These are phyloP conservation scores for Dendrolimus houi DNA, from an alignment of 2,888 invertebrate species.

Conservation along the genomic window DNA sequence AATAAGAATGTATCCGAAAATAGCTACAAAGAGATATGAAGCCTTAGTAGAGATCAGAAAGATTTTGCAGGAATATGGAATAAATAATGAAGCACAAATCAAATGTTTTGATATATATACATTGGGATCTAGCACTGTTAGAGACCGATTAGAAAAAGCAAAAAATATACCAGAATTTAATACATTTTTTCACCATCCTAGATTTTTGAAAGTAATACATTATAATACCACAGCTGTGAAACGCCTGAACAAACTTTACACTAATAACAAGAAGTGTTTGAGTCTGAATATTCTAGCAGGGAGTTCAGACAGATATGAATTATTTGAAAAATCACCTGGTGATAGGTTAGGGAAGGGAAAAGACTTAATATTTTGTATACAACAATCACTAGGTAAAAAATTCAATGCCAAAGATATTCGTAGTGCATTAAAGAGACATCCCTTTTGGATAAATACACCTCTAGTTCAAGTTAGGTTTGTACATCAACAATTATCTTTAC, in stretches of 20 bases:
- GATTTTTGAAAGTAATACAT: constrained; percentile 62
- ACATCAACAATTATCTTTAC: constrained; percentile 37
- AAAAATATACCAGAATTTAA: constrained; percentile 55
- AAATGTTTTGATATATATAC: constrained; percentile 64
- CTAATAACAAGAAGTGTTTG: constrained; percentile 55
- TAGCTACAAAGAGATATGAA: constrained; percentile 46
- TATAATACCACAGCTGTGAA: constrained; percentile 53
- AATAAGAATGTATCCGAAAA: constrained; percentile 54
- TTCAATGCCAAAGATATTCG: constrained; percentile 37
- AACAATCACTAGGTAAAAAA: constrained; percentile 38
- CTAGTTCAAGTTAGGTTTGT: constrained; percentile 55
- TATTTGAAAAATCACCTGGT: constrained; percentile 59
- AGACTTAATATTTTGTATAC: constrained; percentile 56
- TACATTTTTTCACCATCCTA: constrained; percentile 51
- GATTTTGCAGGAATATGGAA: constrained; percentile 46
- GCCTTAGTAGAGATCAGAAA: constrained; percentile 44
- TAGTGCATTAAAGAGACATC: constrained; percentile 47
- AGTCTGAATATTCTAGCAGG: constrained; percentile 65
- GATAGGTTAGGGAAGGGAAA: constrained; percentile 62
- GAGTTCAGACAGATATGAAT: constrained; percentile 48
- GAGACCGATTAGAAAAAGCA: constrained; percentile 47
- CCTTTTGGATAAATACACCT: constrained; percentile 65
- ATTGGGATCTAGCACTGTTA: constrained; percentile 48
- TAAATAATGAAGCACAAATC: constrained; percentile 56
- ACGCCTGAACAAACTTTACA: constrained; percentile 44